These are phyloP conservation scores for Otus scops DNA, from an alignment of 2,797 vertebrate genomes.

Conservation along the genomic window DNA sequence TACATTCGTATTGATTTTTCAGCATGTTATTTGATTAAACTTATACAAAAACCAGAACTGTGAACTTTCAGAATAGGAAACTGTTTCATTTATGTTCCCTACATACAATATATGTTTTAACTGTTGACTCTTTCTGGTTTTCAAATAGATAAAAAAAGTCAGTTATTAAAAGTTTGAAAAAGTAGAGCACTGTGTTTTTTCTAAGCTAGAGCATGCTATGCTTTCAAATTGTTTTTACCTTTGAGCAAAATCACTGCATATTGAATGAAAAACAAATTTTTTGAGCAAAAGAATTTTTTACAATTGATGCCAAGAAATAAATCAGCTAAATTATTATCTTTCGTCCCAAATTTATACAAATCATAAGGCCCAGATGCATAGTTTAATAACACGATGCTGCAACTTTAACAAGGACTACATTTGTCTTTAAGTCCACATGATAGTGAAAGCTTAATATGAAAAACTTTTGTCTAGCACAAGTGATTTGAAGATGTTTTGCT, in stretches of 20 bases:
- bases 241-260: constrained; percentile 63
- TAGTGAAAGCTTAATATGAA: constrained; percentile 91
- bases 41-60: not conserved
- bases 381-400: constrained; percentile 81
- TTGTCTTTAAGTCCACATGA: constrained; percentile 87
- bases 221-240: constrained; percentile 66
- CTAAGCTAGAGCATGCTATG: constrained; percentile 21
- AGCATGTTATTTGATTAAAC: not conserved
- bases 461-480: constrained; percentile 97
- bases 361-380: constrained; percentile 59
- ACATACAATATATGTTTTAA: constrained; percentile 39
- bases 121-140: constrained; percentile 17
- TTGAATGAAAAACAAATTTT: constrained; percentile 67
- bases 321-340: constrained; percentile 42
- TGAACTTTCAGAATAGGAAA: not conserved
- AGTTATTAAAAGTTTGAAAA: constrained; percentile 68
- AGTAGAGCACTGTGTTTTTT: constrained; percentile 40
- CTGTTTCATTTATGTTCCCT: not conserved
- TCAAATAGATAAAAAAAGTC: constrained; percentile 51
- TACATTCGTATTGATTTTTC: not conserved
- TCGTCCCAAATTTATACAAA: constrained; percentile 61
- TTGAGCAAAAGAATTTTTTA: constrained; percentile 25
- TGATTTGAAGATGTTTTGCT: constrained; percentile 99
- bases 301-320: constrained; percentile 46
- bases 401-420: constrained; percentile 85